Base-by-base conservation (phyloP, 2,888 invertebrate species). In the Mesodorylaimus sp. region DNA sequence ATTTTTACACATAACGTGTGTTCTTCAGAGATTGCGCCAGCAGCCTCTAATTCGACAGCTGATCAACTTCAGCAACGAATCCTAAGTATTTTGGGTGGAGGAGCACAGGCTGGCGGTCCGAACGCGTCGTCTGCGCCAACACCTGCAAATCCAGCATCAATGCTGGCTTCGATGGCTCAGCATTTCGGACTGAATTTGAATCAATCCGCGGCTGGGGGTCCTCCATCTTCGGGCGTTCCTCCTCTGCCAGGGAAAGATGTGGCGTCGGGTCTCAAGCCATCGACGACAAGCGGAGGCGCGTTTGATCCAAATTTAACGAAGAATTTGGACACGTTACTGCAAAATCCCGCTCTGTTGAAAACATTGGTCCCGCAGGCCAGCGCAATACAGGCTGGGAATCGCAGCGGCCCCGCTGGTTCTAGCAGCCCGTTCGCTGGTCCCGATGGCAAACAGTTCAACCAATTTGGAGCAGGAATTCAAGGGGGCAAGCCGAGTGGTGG, bases 1-100 rank as follows among this genome's bases (percentile, higher is more conserved):
- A 5, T 10, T 39, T 39, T 19, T 10, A 13, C 19, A 19, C 16
- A 7, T 32, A 32, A 10, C 32, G 32, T 32, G 32, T 32, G 10
- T 10, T 32, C 16, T 32, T 32, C 32, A 16, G 32, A 7, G 10
- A 32, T 10, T 32, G 32, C 16, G 10, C 32, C 7, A 32, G 32
- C 32, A 16, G 32, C 32, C 10, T 7, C 16, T 16, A 25, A 25
- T 19, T 44, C 19, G 7, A n/a, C 27, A n/a, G 27, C 74, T 0
- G 80, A 81, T 57, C n/a, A n/a, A n/a, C 69, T 83, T 0, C 82
- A 83, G 61, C 79, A 78, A 59, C 75, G 83, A 56, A 84, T 84
- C 57, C 70, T 84, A 57, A 82, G 76, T 65, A 81, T 83, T 56
- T 68, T 83, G 53, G 81, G 81, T 62, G 79, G 75, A 13, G 24